phyloP scores from a whole-genome alignment of 2,888 invertebrate genomes.

The Cheilosia pagana region DNA sequence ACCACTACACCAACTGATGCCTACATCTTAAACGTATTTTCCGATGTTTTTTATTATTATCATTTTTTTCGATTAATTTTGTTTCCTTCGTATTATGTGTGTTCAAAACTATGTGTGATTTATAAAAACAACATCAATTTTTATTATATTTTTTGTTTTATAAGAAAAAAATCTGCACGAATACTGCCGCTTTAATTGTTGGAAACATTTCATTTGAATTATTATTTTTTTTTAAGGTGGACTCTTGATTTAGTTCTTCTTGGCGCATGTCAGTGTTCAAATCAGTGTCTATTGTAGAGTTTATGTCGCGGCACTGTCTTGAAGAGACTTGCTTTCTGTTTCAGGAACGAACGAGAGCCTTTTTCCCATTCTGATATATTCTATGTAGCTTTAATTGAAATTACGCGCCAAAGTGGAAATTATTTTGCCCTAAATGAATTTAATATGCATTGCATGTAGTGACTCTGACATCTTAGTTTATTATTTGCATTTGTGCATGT shows the following conservation, averaged over 20 bases:
- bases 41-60: slow-evolving; percentile 56
- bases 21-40: slow-evolving; percentile 74
- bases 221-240: slow-evolving; percentile 26
- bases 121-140: slow-evolving; percentile 13
- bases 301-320: slow-evolving; percentile 32
- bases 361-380: not conserved
- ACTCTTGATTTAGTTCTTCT: slow-evolving; percentile 22
- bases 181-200: slow-evolving; percentile 53
- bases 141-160: slow-evolving; percentile 6
- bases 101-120: slow-evolving; percentile 58
- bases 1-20: slow-evolving; percentile 78
- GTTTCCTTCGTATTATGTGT: slow-evolving; percentile 40
- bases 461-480: slow-evolving; percentile 7
- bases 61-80: slow-evolving; percentile 11
- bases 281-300: slow-evolving; percentile 41
- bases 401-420: slow-evolving; percentile 71
- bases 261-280: slow-evolving; percentile 46
- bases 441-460: slow-evolving; percentile 30
- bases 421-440: slow-evolving; percentile 20
- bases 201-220: slow-evolving; percentile 12
- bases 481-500: slow-evolving; percentile 60
- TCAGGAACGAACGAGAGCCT: slow-evolving; percentile 31
- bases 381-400: slow-evolving; percentile 30
- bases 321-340: slow-evolving; percentile 28
- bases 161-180: slow-evolving; percentile 52